Evolutionary conservation across 2,888 invertebrate genomes (phyloP).

Genomic region (Apodemia mormo): DNA sequence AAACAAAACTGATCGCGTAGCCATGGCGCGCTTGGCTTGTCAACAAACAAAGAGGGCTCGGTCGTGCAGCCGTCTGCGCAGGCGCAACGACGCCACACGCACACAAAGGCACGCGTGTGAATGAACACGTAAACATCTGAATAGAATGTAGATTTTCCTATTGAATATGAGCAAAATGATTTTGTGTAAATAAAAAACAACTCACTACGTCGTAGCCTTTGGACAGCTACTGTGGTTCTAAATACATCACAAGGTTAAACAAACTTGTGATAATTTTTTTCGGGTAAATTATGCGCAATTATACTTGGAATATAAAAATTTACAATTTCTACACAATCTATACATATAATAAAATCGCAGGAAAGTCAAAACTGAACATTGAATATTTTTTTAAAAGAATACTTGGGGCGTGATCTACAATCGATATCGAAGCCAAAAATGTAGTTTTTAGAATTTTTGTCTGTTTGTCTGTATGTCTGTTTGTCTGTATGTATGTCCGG

Average conservation of each 20-base stretch:
- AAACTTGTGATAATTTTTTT: slow-evolving; percentile 15
- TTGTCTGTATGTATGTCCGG: no score
- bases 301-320: not conserved
- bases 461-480: no score
- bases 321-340: not conserved
- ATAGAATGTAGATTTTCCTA: slow-evolving; percentile 37
- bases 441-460: no score
- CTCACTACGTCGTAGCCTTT: slow-evolving; percentile 24
- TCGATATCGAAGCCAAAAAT: no score
- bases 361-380: no score
- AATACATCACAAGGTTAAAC: slow-evolving; percentile 37
- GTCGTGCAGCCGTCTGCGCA: slow-evolving; percentile 59
- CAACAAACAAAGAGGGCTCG: slow-evolving; percentile 79
- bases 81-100: slow-evolving; percentile 63
- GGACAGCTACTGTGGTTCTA: slow-evolving; percentile 28
- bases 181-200: slow-evolving; percentile 30
- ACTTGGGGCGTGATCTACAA: no score
- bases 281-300: slow-evolving; percentile 13
- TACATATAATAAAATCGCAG: no score
- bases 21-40: slow-evolving; percentile 60
- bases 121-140: slow-evolving; percentile 72
- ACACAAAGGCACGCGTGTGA: slow-evolving; percentile 61
- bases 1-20: slow-evolving; percentile 47
- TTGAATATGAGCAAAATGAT: slow-evolving; percentile 33
- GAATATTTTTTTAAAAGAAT: no score